Evolutionary conservation across 2,797 vertebrate genomes (phyloP).

Genomic region (Cryptoblepharus egeriae): DNA sequence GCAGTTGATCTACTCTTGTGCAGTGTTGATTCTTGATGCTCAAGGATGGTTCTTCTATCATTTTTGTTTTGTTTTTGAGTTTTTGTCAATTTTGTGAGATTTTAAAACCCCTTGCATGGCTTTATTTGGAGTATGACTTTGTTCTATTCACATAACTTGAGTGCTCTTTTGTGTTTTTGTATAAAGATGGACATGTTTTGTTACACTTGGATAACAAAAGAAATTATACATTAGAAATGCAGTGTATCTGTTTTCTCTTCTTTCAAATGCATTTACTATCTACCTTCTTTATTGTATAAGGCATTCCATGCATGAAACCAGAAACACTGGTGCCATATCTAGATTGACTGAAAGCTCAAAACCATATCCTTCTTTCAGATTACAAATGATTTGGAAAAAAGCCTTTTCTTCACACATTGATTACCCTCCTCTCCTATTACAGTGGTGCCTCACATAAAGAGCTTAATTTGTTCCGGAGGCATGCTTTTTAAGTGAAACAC

Average conservation of each 20-base stretch:
- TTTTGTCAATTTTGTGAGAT: too few species aligned
- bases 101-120: background rate
- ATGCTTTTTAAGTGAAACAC: too few species aligned
- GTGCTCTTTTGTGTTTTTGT: slow-evolving; percentile 2
- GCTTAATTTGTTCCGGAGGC: too few species aligned
- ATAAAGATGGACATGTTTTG: background rate
- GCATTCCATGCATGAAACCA: slow-evolving; percentile 22
- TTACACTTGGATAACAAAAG: slow-evolving; percentile 13
- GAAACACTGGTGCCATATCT: slow-evolving; percentile 19
- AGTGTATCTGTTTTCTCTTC: slow-evolving; percentile 14
- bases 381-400: slow-evolving; percentile 13
- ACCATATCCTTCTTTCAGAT: background rate
- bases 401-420: slow-evolving; percentile 2
- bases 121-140: background rate
- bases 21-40: background rate
- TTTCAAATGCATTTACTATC: background rate
- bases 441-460: too few species aligned
- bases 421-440: background rate
- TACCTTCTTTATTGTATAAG: background rate
- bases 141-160: background rate
- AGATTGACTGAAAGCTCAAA: background rate
- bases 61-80: background rate
- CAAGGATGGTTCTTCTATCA: background rate
- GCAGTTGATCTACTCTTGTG: background rate
- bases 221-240: slow-evolving; percentile 19